Evolutionary conservation across 2,797 vertebrate genomes (phyloP), one percentile per base, ranked within the genome.

Genomic region (Manis pentadactyla): DNA sequence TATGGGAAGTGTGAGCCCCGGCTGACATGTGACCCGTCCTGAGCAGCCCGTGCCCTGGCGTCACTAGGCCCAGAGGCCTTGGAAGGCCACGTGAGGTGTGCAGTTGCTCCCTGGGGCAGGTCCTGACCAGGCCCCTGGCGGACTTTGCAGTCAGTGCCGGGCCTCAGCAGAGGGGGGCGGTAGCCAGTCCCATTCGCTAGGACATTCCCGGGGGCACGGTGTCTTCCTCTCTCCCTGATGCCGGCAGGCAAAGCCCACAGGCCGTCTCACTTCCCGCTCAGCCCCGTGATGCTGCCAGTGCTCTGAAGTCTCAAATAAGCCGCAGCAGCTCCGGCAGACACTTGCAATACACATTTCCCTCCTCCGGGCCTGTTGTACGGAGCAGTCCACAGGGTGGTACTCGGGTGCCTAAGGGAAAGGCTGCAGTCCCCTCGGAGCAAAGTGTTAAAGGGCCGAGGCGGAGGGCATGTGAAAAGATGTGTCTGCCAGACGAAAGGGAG

Each of bases 241-340:
- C 29, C 5, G 1, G 69, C 18, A 83, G 37, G 73, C 79, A 66
- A 25, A 93, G 59, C 13, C n/a, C 73, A 64, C 34, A 29, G 86
- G 3, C 23, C 27, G 14, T 1, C 6, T 51, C 13, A 12, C 25
- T 10, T 42, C 9, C 7, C 31, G 5, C 0, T 18, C 7, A 1
- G 37, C 15, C 53, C 39, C 11, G 8, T 7, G 25, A 25, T 25
- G 21, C 66, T 37, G 7, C 42, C 27, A 18, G n/a, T 39, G 7
- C 27, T 0, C 34, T 3, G 4, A 31, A 81, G 15, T 7, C 51
- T 59, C 57, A 31, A 2, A 21, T 37, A 55, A 85, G 21, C 42
- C 55, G 18, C 3, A 17, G 73, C 55, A 34, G 31, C 49, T 29
- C 66, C 39, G 17, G 5, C 8, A 69, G 42, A 74, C 31, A 7